Evolutionary conservation across 1,140 invertebrate species (phyloP).

Genomic region (Latrodectus geometricus): DNA sequence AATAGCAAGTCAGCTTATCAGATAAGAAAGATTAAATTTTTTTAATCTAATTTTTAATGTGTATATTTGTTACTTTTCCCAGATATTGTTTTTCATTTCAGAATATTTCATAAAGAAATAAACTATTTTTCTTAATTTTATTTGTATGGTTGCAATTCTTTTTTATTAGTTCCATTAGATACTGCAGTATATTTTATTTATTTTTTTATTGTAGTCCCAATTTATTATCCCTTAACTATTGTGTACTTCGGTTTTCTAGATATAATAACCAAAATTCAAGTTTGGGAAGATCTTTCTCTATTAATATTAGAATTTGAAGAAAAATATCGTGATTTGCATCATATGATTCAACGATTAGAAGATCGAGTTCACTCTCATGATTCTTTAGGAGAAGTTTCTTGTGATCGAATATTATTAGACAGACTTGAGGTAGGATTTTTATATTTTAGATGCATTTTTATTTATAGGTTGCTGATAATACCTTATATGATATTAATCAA

Average conservation of each 20-base stretch:
- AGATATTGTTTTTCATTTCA: not conserved
- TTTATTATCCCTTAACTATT: not conserved
- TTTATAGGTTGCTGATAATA: not conserved
- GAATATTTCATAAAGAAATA: not conserved
- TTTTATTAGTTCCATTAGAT: not conserved
- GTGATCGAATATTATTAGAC: conserved; percentile 84
- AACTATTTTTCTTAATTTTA: not conserved
- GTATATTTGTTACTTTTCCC: too few species aligned
- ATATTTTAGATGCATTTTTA: not conserved
- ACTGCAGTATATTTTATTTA: not conserved
- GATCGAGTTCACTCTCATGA: conserved; percentile 88
- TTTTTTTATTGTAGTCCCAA: not conserved
- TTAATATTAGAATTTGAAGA: conserved; percentile 87
- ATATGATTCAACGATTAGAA: conserved; percentile 85
- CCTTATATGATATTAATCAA: not conserved
- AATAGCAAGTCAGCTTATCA: too few species aligned
- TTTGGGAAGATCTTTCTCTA: conserved; percentile 86
- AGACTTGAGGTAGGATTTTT: conserved; percentile 76
- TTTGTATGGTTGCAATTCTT: not conserved
- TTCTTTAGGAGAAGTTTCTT: conserved; percentile 80
- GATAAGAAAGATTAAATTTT: too few species aligned
- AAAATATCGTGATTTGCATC: conserved; percentile 83
- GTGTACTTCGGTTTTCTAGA: conserved; percentile 56
- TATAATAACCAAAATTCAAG: conserved; percentile 75
- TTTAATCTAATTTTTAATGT: too few species aligned